Conservation (phyloP, 2,113 vertebrate genomes). For the Ageneiosus marmoratus region DNA sequence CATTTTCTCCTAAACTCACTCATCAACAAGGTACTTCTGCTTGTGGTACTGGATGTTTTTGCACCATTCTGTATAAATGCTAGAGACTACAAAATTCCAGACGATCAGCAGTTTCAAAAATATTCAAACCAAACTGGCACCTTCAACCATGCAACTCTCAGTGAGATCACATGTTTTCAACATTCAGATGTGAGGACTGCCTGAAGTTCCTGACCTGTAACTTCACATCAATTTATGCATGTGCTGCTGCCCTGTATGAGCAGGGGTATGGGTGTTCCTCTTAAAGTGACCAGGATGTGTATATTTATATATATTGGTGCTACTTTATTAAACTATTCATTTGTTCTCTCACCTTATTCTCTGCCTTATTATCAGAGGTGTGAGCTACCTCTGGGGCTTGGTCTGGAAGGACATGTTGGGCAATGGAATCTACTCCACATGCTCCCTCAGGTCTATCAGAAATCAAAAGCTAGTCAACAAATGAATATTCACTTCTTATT, state of each 20-base stretch:
- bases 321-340: neutral
- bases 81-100: neutral
- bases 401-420: neutral
- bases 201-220: neutral
- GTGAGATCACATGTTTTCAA: neutral
- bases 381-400: neutral
- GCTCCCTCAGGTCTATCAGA: conserved; percentile 17
- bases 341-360: conserved; percentile 15
- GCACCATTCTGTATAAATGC: neutral
- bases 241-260: neutral
- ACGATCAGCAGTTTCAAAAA: neutral
- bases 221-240: neutral
- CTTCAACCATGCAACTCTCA: neutral
- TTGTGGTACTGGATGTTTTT: neutral
- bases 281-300: neutral
- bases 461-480: neutral
- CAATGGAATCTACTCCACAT: neutral
- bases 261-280: neutral
- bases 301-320: neutral
- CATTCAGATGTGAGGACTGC: neutral
- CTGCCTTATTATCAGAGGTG: neutral
- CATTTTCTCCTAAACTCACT: neutral
- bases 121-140: neutral
- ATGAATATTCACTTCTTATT: neutral
- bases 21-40: neutral